A percentile compares a stretch with the other conserved stretches of the same genome.
Evolutionary conservation across 2,888 invertebrate genomes (phyloP).

Genomic region (Chouioia cunea): DNA sequence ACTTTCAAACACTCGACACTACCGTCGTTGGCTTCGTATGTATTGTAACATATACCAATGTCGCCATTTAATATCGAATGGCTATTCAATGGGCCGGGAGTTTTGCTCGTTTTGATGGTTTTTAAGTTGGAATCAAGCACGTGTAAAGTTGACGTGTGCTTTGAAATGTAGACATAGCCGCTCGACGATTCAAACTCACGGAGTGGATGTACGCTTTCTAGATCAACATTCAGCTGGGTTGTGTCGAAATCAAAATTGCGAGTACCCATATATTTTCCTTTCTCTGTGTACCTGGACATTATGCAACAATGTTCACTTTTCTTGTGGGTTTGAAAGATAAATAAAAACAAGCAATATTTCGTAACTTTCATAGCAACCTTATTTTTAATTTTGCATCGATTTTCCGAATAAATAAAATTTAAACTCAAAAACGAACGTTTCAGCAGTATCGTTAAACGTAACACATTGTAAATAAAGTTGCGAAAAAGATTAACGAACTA

Average conservation of each 20-base stretch:
- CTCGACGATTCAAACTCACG: not conserved
- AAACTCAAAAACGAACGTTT: too few species aligned
- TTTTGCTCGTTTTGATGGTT: not conserved
- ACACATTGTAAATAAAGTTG: too few species aligned
- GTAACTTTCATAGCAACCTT: too few species aligned
- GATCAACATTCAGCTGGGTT: not conserved
- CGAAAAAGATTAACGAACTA: too few species aligned
- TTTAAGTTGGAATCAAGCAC: slow-evolving; percentile 9
- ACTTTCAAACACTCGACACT: slow-evolving; percentile 11
- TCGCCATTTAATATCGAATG: slow-evolving; percentile 23
- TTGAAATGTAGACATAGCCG: slow-evolving; percentile 21
- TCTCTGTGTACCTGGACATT: slow-evolving; percentile 9
- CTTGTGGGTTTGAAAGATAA: too few species aligned
- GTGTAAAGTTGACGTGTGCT: not conserved
- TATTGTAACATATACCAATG: slow-evolving; percentile 9
- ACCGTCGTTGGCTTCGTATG: not conserved
- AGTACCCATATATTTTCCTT: not conserved
- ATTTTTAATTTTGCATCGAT: too few species aligned
- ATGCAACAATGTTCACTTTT: too few species aligned
- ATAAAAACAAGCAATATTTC: too few species aligned
- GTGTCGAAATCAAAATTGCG: slow-evolving; percentile 26
- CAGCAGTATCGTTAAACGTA: too few species aligned
- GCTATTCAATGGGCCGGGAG: not conserved
- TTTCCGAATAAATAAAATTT: too few species aligned
- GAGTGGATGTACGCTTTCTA: not conserved